A percentile compares a stretch with the other conserved stretches of the same genome.
phyloP scores from a whole-genome alignment of 2,797 vertebrate species.

The Scyliorhinus canicula region DNA sequence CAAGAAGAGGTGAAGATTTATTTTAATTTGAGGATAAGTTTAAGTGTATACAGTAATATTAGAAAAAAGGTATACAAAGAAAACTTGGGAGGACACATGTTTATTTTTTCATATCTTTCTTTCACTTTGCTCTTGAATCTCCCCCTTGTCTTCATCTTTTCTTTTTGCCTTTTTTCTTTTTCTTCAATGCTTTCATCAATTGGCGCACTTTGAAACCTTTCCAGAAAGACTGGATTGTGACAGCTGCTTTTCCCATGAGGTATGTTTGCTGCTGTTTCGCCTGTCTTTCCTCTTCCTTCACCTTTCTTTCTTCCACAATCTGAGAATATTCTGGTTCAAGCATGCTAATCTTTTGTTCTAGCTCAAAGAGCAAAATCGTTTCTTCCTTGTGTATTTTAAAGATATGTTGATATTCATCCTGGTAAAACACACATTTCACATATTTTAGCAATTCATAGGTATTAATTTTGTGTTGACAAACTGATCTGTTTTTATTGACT shows the following conservation, averaged over 20 bases:
- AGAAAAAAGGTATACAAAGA: background rate
- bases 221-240: constrained; percentile 74
- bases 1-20: background rate
- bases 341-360: constrained; percentile 53
- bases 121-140: constrained; percentile 43
- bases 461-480: background rate
- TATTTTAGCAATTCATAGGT: background rate
- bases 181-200: constrained; percentile 61
- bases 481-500: background rate
- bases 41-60: background rate
- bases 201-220: constrained; percentile 71
- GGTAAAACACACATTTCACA: background rate
- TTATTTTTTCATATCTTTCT: constrained; percentile 46
- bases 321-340: constrained; percentile 63
- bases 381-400: constrained; percentile 52
- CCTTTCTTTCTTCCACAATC: constrained; percentile 61
- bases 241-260: constrained; percentile 60
- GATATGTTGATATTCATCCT: constrained; percentile 65
- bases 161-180: constrained; percentile 57
- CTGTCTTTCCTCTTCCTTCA: constrained; percentile 52
- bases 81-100: constrained; percentile 35
- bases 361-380: constrained; percentile 56
- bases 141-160: constrained; percentile 48
- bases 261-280: constrained; percentile 56
- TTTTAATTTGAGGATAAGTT: background rate